Percentiles rank a stretch among this genome's conserved stretches.
These are phyloP conservation scores for Coecobrya sp. DNA, from an alignment of 2,888 invertebrate species.

Conservation along the genomic window DNA sequence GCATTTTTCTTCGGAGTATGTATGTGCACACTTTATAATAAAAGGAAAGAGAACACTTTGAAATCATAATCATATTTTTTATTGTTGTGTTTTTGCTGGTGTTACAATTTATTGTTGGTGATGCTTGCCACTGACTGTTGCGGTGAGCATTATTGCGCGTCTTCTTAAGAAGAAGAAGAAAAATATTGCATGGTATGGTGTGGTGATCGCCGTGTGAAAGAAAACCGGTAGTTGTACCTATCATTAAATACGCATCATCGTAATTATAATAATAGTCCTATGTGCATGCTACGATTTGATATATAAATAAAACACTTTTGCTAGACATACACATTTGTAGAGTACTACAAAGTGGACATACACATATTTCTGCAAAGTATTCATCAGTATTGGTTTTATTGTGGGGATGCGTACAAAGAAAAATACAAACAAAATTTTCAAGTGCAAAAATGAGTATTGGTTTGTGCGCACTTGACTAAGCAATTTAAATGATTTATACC, in stretches of 20 bases:
- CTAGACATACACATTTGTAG: background rate
- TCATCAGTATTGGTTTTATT: too few relatives aligned
- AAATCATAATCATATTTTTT: background rate
- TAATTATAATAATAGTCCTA: background rate
- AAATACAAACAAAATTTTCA: too few relatives aligned
- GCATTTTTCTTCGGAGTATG: conserved; percentile 43
- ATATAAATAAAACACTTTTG: too few relatives aligned
- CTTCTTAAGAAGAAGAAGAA: too few relatives aligned
- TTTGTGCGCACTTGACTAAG: too few relatives aligned
- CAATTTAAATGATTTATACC: too few relatives aligned
- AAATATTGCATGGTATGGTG: conserved; percentile 31
- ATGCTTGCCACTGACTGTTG: too few relatives aligned
- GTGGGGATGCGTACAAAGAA: too few relatives aligned
- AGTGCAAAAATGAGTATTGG: too few relatives aligned
- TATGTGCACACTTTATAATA: too few relatives aligned
- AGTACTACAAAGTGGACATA: too few relatives aligned
- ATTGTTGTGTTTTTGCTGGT: background rate
- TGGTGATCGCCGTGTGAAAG: conserved; percentile 73
- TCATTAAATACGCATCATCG: conserved; percentile 65
- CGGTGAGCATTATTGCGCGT: background rate
- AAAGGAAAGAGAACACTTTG: background rate
- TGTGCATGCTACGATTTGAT: background rate
- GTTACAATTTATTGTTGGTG: background rate
- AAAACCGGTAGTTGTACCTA: conserved; percentile 77
- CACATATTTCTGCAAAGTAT: too few relatives aligned